Evolutionary conservation across 2,888 invertebrate genomes (phyloP).

Genomic region (Andricus quercusramuli): DNA sequence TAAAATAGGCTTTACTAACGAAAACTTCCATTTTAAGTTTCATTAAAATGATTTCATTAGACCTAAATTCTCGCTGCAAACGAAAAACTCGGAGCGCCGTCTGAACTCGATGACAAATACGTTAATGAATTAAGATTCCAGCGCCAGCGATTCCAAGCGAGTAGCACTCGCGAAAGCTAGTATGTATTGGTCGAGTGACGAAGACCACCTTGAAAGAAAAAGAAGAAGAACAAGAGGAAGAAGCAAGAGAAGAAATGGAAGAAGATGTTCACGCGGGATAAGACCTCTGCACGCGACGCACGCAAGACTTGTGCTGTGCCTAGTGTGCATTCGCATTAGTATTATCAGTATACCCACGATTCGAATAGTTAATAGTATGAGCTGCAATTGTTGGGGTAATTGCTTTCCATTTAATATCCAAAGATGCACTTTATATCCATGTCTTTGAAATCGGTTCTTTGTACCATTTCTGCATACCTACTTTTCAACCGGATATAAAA

Average conservation of each 20-base stretch:
- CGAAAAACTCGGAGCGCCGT: neutral
- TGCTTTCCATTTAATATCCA: conserved; percentile 3
- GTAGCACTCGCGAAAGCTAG: neutral
- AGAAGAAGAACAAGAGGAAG: conserved; percentile 23
- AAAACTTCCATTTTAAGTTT: neutral
- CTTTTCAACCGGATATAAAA: neutral
- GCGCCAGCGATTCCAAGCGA: neutral
- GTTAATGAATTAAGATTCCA: conserved; percentile 6
- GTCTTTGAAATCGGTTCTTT: conserved; percentile 4
- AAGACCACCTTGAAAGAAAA: conserved; percentile 15
- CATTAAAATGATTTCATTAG: neutral
- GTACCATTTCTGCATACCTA: neutral
- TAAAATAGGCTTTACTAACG: too few species aligned
- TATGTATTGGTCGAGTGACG: conserved; percentile 14
- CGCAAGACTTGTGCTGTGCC: conserved; percentile 3
- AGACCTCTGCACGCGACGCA: conserved; percentile 30
- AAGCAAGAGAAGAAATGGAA: conserved; percentile 36
- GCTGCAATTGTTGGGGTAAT: neutral
- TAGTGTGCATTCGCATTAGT: neutral
- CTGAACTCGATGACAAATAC: conserved; percentile 4
- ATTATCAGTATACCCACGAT: neutral
- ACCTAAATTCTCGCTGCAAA: neutral
- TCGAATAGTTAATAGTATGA: conserved; percentile 11
- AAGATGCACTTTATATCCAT: neutral
- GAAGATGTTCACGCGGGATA: conserved; percentile 37